Evolutionary conservation across 2,888 invertebrate species (phyloP).

Genomic region (Patella pellucida): DNA sequence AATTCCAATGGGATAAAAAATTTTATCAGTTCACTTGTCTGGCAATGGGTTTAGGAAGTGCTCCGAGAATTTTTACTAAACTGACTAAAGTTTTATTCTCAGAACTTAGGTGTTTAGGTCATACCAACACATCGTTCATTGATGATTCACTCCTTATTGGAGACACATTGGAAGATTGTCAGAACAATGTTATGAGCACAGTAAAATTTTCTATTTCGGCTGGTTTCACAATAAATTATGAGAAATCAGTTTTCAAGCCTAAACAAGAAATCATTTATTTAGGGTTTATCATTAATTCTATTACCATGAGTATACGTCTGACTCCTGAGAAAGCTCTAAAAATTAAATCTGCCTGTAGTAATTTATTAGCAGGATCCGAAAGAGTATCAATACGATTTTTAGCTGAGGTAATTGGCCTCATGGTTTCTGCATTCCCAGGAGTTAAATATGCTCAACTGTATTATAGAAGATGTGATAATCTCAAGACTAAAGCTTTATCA

Average conservation of each 20-base stretch:
- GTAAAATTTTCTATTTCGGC: not conserved
- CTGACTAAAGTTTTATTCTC: slow-evolving; percentile 3
- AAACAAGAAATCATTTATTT: not conserved
- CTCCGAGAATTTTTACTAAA: not conserved
- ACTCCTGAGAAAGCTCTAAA: not conserved
- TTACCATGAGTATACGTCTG: not conserved
- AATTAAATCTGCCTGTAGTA: not conserved
- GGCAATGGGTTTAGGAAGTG: slow-evolving; percentile 17
- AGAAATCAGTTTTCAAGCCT: slow-evolving; percentile 19
- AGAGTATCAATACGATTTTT: slow-evolving; percentile 8
- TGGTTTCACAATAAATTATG: slow-evolving; percentile 10
- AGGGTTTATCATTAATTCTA: not conserved
- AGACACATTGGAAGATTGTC: slow-evolving; percentile 11
- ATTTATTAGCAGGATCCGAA: not conserved
- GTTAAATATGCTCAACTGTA: slow-evolving; percentile 16
- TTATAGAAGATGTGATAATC: slow-evolving; percentile 20
- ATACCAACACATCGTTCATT: slow-evolving; percentile 15
- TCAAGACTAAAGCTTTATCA: slow-evolving; percentile 18
- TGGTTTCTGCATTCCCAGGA: slow-evolving; percentile 20
- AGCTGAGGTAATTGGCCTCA: slow-evolving; percentile 17
- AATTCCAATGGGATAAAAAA: slow-evolving; percentile 20
- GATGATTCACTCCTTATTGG: slow-evolving; percentile 15
- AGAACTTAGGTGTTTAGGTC: slow-evolving; percentile 1
- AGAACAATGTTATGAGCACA: slow-evolving; percentile 17
- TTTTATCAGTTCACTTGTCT: slow-evolving; percentile 18